Conservation (phyloP, 2,888 invertebrate genomes). For the Glomeris marginata region DNA sequence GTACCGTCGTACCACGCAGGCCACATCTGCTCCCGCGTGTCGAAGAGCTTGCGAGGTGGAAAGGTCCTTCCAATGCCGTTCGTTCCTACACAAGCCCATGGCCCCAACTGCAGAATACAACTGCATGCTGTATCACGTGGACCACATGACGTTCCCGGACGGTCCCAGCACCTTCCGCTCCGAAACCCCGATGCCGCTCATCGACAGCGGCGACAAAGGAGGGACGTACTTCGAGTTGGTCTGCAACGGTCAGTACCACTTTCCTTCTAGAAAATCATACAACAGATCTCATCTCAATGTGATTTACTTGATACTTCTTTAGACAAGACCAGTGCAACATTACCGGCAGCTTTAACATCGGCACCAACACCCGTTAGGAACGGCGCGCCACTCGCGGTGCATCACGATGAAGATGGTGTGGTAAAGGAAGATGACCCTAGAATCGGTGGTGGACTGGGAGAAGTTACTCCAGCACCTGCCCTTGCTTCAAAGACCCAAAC, state of each 20-base stretch:
- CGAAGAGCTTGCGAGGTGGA: slow-evolving; percentile 80
- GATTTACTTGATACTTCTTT: too few relatives aligned
- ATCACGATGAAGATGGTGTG: too few relatives aligned
- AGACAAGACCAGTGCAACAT: too few relatives aligned
- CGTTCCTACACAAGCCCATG: slow-evolving; percentile 41
- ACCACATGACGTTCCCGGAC: slow-evolving; percentile 80
- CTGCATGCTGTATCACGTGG: slow-evolving; percentile 80
- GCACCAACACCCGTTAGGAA: slow-evolving; percentile 11
- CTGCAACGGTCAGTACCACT: slow-evolving; percentile 58
- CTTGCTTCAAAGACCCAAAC: slow-evolving; percentile 1
- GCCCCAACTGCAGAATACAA: slow-evolving; percentile 53
- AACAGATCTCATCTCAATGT: too few relatives aligned
- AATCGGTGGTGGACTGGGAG: neutral
- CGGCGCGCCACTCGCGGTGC: too few relatives aligned
- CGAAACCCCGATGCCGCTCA: slow-evolving; percentile 73
- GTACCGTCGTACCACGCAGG: slow-evolving; percentile 34
- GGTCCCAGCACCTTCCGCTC: slow-evolving; percentile 72
- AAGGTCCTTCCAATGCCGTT: slow-evolving; percentile 78
- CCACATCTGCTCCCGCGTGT: slow-evolving; percentile 77
- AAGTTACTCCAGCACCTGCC: slow-evolving; percentile 11
- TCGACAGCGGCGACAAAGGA: slow-evolving; percentile 78
- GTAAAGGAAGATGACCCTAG: too few relatives aligned
- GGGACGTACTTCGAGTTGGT: slow-evolving; percentile 80
- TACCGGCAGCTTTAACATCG: too few relatives aligned
- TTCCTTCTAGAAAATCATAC: neutral